phyloP scores from a whole-genome alignment of 2,888 invertebrate species.

The Lithophane socia region DNA sequence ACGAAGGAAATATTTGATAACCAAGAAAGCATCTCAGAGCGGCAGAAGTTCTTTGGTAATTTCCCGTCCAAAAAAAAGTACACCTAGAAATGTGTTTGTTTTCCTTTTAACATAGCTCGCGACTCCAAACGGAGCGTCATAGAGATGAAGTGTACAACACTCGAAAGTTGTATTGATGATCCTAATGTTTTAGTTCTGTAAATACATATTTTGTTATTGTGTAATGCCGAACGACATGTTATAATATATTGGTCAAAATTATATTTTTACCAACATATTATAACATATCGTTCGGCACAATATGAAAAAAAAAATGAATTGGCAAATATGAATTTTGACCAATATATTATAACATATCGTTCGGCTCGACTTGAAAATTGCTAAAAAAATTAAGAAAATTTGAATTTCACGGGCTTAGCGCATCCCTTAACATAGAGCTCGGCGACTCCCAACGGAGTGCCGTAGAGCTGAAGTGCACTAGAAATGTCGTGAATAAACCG shows the following conservation, averaged over 20 bases:
- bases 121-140: constrained; percentile 32
- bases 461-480: constrained; percentile 61
- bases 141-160: constrained; percentile 53
- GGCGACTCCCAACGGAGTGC: constrained; percentile 15
- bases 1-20: constrained; percentile 15
- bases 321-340: not conserved
- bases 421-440: constrained; percentile 19
- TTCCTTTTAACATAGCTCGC: constrained; percentile 21
- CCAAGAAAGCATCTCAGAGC: too few relatives aligned
- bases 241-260: too few relatives aligned
- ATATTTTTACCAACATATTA: too few relatives aligned
- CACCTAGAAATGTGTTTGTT: too few relatives aligned
- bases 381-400: not conserved
- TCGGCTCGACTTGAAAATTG: not conserved
- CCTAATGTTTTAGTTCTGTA: too few relatives aligned
- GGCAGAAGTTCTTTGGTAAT: too few relatives aligned
- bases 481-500: constrained; percentile 66
- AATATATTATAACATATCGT: not conserved
- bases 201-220: too few relatives aligned
- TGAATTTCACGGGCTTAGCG: not conserved
- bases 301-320: too few relatives aligned
- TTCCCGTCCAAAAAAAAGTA: too few relatives aligned
- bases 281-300: too few relatives aligned
- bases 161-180: too few relatives aligned
- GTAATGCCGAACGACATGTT: too few relatives aligned